Evolutionary conservation across 2,888 invertebrate species (phyloP).

Genomic region (Chrysolina haemoptera): DNA sequence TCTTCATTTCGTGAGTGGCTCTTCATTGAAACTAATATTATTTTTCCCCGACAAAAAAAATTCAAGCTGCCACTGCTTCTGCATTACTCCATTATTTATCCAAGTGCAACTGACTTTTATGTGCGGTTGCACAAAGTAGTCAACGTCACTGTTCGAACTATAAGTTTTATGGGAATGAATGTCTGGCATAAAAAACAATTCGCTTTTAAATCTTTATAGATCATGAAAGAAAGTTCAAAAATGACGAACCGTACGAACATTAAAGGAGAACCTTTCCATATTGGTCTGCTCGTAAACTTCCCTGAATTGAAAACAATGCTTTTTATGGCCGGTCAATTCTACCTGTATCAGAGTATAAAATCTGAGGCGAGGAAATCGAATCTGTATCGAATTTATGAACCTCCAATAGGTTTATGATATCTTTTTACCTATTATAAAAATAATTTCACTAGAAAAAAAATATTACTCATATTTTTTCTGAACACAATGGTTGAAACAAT

Average conservation of each 20-base stretch:
- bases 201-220: slow-evolving; percentile 17
- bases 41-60: not conserved
- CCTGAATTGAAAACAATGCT: slow-evolving; percentile 17
- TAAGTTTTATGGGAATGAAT: slow-evolving; percentile 7
- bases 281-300: not conserved
- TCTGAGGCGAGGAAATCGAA: not conserved
- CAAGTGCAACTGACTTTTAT: not conserved
- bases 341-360: not conserved
- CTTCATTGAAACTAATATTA: too few relatives aligned
- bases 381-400: not conserved
- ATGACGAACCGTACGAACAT: slow-evolving; percentile 9
- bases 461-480: too few relatives aligned
- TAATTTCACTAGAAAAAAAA: too few relatives aligned
- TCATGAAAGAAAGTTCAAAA: slow-evolving; percentile 25
- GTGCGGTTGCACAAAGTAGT: not conserved
- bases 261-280: slow-evolving; percentile 10
- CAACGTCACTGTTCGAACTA: not conserved
- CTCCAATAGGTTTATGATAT: not conserved
- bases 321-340: slow-evolving; percentile 8
- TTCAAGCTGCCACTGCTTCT: too few relatives aligned
- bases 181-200: slow-evolving; percentile 10
- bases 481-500: too few relatives aligned
- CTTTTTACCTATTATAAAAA: not conserved
- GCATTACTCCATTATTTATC: not conserved
- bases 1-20: too few relatives aligned